These are phyloP conservation scores for Zaprionus africanus DNA, from an alignment of 1,140 invertebrate genomes.

Conservation along the genomic window DNA sequence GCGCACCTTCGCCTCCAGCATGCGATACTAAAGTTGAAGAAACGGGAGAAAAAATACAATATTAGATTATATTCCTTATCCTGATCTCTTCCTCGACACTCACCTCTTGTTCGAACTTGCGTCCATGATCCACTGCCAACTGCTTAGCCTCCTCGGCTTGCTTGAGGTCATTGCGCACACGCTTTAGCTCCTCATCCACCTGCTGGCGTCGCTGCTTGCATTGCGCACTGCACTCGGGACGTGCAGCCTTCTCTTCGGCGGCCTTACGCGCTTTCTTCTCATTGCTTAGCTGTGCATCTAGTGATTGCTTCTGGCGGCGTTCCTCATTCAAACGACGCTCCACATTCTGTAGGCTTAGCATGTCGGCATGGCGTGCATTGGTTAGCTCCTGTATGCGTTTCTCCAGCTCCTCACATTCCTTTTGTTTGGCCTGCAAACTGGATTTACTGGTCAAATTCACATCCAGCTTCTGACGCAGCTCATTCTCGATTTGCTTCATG, in stretches of 20 bases:
- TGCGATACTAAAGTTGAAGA: constrained; percentile 53
- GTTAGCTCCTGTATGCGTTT: constrained; percentile 89
- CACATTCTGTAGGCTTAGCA: constrained; percentile 89
- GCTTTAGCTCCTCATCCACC: constrained; percentile 91
- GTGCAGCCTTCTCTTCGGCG: constrained; percentile 87
- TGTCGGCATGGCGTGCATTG: constrained; percentile 90
- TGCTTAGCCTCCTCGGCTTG: constrained; percentile 88
- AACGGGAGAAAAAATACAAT: neutral
- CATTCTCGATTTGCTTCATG: constrained; percentile 92
- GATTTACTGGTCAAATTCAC: constrained; percentile 81
- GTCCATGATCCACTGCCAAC: constrained; percentile 73
- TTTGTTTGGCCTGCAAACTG: constrained; percentile 83
- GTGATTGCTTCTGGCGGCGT: constrained; percentile 88
- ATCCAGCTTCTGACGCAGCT: constrained; percentile 91
- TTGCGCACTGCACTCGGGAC: constrained; percentile 90
- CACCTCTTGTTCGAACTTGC: constrained; percentile 82
- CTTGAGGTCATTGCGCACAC: constrained; percentile 90
- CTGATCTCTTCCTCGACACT: neutral
- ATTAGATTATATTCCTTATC: neutral
- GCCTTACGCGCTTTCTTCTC: constrained; percentile 90
- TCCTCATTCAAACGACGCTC: constrained; percentile 95
- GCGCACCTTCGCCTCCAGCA: constrained; percentile 76
- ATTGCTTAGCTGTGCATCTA: constrained; percentile 91
- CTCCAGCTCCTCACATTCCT: constrained; percentile 82
- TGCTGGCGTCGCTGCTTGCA: constrained; percentile 91